These are phyloP conservation scores for Anoplolepis gracilipes DNA, from an alignment of 1,140 invertebrate genomes.

Conservation along the genomic window DNA sequence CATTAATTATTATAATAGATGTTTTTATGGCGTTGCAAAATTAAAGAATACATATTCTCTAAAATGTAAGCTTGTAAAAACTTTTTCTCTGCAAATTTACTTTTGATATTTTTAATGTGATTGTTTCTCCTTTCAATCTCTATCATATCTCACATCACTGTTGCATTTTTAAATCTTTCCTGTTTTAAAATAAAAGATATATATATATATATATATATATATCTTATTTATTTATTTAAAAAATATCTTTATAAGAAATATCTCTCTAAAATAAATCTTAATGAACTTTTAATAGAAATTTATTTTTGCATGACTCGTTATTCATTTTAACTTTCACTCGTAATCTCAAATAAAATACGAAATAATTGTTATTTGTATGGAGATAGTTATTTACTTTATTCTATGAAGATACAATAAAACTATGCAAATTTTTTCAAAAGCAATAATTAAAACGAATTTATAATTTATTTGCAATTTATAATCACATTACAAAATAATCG, in stretches of 20 bases:
- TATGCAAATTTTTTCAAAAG: not conserved
- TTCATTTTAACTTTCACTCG: not conserved
- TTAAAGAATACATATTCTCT: not conserved
- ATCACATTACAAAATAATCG: not conserved
- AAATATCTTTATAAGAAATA: not conserved
- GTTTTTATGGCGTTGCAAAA: not conserved
- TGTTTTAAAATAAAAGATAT: not conserved
- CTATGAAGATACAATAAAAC: not conserved
- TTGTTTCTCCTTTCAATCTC: not conserved
- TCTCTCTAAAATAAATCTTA: not conserved
- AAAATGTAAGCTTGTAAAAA: not conserved
- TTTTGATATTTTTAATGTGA: not conserved
- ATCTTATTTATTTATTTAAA: not conserved
- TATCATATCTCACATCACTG: not conserved
- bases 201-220: too few relatives aligned
- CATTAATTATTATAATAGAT: not conserved
- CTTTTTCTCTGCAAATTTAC: not conserved
- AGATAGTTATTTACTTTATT: not conserved
- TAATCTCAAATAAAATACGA: constrained; percentile 9
- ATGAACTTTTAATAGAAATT: not conserved
- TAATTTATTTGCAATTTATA: not conserved
- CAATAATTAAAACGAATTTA: constrained; percentile 11
- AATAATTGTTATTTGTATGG: not conserved
- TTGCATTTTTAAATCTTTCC: not conserved
- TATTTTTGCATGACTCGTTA: not conserved